Evolutionary conservation across 2,888 invertebrate genomes (phyloP), one percentile per base, ranked within the genome.

Genomic region (Sepioteuthis lessoniana): DNA sequence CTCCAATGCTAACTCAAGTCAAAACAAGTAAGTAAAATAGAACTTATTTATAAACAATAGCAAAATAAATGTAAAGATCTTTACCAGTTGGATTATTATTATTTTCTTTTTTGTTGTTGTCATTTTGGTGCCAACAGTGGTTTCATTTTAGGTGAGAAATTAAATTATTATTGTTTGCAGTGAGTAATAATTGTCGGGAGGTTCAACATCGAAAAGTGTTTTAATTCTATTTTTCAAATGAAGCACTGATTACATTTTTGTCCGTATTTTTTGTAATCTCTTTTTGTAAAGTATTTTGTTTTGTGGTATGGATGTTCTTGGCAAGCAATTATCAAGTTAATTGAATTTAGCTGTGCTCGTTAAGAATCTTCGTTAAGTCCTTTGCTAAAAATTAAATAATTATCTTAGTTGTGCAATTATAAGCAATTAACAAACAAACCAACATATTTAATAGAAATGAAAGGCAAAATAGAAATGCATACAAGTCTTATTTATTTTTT

Each of bases 151-250:
- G 76, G n/a, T 76, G n/a, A n/a, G 16, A 76, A 76, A 76, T 76
- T 76, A n/a, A 76, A 76, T 76, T 76, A 76, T 35, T 76, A 76
- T 76, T 76, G 76, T 76, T 76, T 76, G n/a, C 76, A 35, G n/a
- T n/a, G 76, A 76, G 76, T 16, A 76, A n/a, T n/a, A 76, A 76
- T n/a, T 76, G 76, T 76, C 76, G n/a, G 21, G n/a, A n/a, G 21
- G n/a, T n/a, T 76, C n/a, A 76, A n/a, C 76, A 76, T 76, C n/a
- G n/a, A 35, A 76, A 76, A 76, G 76, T 76, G 76, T 76, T 76
- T 76, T 76, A 76, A 76, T 76, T 76, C 76, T 76, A 76, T 76
- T 76, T 76, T 76, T 76, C 76, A 76, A 76, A 76, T 76, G n/a
- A 76, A 76, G n/a, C 76, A n/a, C 76, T 55, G 55, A 55, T 55